phyloP scores from a whole-genome alignment of 2,113 vertebrate species.

The Pseudorhombus dupliciocellatus region DNA sequence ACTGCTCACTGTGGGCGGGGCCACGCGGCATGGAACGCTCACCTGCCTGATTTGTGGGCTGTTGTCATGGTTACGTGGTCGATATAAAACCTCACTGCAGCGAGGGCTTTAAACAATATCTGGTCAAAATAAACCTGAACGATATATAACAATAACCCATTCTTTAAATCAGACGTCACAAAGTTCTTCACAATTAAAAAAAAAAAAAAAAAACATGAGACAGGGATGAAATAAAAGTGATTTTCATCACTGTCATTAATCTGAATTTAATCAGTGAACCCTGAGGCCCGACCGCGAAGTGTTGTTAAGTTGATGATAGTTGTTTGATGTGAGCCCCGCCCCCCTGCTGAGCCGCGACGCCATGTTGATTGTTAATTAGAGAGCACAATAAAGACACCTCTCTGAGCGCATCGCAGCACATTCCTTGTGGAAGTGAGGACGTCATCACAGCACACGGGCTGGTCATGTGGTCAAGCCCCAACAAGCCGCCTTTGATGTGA shows the following conservation, averaged over 20 bases:
- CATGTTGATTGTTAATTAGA: constrained; percentile 21
- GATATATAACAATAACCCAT: no score
- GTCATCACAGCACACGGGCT: constrained; percentile 12
- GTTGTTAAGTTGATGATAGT: constrained; percentile 32
- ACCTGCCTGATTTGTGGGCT: no score
- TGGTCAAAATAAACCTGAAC: no score
- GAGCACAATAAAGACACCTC: constrained; percentile 18
- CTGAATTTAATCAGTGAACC: constrained; percentile 15
- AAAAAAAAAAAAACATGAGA: neutral
- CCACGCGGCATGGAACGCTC: no score
- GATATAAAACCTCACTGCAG: neutral
- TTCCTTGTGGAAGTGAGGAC: constrained; percentile 37
- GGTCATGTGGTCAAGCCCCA: constrained; percentile 20
- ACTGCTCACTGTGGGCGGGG: no score
- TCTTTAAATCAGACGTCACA: no score
- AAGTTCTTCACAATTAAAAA: no score
- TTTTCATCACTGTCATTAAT: neutral
- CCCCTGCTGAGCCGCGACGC: constrained; percentile 9
- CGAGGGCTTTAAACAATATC: neutral
- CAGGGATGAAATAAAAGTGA: neutral
- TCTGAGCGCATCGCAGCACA: constrained; percentile 21
- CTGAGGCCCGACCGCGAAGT: constrained; percentile 31
- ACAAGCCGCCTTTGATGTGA: constrained; percentile 45
- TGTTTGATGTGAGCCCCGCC: constrained; percentile 37
- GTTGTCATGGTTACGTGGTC: neutral